Base-by-base conservation (phyloP, 37 sponge, comb jelly and placozoan genomes). In the Hormiphora californensis region DNA sequence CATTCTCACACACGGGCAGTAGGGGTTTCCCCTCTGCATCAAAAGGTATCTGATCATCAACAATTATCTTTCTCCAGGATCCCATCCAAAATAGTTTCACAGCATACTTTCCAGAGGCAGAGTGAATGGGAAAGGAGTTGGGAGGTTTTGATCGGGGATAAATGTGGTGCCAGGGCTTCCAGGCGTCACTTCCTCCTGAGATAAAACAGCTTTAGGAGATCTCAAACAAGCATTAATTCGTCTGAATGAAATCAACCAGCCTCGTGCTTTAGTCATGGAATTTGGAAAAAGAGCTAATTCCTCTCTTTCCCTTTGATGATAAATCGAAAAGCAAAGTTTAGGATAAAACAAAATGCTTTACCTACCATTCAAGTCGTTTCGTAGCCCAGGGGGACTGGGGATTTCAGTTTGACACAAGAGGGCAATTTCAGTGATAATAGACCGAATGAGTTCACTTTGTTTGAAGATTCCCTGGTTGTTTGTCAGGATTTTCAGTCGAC, bases 161-260 rank as follows among this genome's bases (percentile, higher is more conserved):
- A 88, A 97, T 94, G 85, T 94, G 95, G 30, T 91, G 90, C 99
- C 99, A 97, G 17, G 99, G 99, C 22, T 63, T 40, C 99, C 99
- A 97, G 0, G 38, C 27, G 23, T 73, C 81, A 41, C 46, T 73
- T 5, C 61, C 61, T 57, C n/a, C n/a, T n/a, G n/a, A n/a, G n/a
- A n/a, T n/a, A n/a, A n/a, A n/a, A n/a, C n/a, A n/a, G n/a, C n/a
- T n/a, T n/a, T n/a, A n/a, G n/a, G n/a, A n/a, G n/a, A n/a, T n/a
- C n/a, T n/a, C n/a, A n/a, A n/a, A n/a, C n/a, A n/a, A n/a, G n/a
- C n/a, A n/a, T n/a, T n/a, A n/a, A n/a, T n/a, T n/a, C n/a, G n/a
- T n/a, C n/a, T n/a, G n/a, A n/a, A n/a, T n/a, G n/a, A n/a, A n/a
- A n/a, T n/a, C n/a, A n/a, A n/a, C n/a, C n/a, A n/a, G n/a, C n/a